Conservation (phyloP, 1,140 invertebrate genomes). For the Spodoptera litura region DNA sequence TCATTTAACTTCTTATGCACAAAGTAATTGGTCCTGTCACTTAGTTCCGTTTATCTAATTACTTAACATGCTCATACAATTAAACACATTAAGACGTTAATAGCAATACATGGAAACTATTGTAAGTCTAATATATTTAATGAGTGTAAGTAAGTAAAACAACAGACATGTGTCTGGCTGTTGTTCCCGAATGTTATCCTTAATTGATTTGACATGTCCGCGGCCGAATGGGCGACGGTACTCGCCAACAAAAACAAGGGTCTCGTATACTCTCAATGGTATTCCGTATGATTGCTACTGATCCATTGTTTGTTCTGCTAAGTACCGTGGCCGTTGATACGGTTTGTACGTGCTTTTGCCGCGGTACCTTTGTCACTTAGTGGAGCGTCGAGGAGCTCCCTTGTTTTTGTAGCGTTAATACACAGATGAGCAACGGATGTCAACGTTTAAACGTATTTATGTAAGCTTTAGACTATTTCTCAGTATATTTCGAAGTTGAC, state of each 20-base stretch:
- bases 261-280: slow-evolving; percentile 46
- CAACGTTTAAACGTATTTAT: slow-evolving; percentile 22
- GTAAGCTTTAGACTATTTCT: no score
- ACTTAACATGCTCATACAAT: slow-evolving; percentile 16
- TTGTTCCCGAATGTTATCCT: slow-evolving; percentile 50
- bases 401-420: slow-evolving; percentile 39
- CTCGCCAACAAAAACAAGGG: slow-evolving; percentile 66
- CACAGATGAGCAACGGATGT: slow-evolving; percentile 33
- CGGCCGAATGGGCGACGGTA: slow-evolving; percentile 50
- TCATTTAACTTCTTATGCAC: not conserved
- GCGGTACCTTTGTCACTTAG: slow-evolving; percentile 72
- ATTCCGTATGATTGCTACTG: slow-evolving; percentile 66
- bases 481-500: no score
- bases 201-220: slow-evolving; percentile 76
- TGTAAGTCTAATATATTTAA: slow-evolving; percentile 8
- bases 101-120: slow-evolving; percentile 26
- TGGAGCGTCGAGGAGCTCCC: slow-evolving; percentile 53
- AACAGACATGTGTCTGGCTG: slow-evolving; percentile 21
- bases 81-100: slow-evolving; percentile 23
- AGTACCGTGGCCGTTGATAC: slow-evolving; percentile 69
- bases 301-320: slow-evolving; percentile 72
- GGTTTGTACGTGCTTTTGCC: slow-evolving; percentile 59
- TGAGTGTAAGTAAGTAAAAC: slow-evolving; percentile 23
- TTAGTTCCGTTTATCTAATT: not conserved
- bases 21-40: not conserved